Evolutionary conservation across 2,797 vertebrate species (phyloP).

Genomic region (Cottoperca gobio): DNA sequence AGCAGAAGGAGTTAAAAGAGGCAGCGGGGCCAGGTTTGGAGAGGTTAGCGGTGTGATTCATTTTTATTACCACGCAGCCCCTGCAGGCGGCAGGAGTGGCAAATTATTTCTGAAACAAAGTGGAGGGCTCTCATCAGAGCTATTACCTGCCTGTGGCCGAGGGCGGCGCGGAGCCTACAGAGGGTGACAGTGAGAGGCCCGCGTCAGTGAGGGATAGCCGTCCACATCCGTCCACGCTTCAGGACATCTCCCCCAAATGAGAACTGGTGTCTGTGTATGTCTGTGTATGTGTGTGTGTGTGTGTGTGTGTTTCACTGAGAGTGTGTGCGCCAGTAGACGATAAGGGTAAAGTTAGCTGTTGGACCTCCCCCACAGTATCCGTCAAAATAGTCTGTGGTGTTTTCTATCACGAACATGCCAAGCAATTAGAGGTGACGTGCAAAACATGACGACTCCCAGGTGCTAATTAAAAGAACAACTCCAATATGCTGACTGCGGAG

Average conservation of each 20-base stretch:
- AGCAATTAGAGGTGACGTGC: conserved; percentile 85
- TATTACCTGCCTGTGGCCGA: conserved; percentile 87
- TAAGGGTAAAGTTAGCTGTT: conserved; percentile 53
- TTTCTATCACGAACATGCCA: conserved; percentile 78
- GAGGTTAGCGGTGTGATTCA: conserved; percentile 89
- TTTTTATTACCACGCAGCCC: conserved; percentile 87
- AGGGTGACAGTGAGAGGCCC: conserved; percentile 82
- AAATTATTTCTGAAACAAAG: conserved; percentile 93
- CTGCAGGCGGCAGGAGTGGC: conserved; percentile 86
- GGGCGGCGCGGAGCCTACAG: conserved; percentile 77
- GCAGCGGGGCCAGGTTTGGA: conserved; percentile 73
- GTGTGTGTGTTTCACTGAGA: conserved; percentile 1
- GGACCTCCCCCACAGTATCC: conserved; percentile 61
- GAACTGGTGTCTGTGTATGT: conserved; percentile 62
- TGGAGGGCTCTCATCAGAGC: conserved; percentile 89
- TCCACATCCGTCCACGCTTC: conserved; percentile 84
- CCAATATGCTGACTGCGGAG: conserved; percentile 68
- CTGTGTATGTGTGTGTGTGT: conserved; percentile 30
- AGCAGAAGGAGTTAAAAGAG: conserved; percentile 74
- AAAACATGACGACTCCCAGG: conserved; percentile 82
- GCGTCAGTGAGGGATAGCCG: conserved; percentile 85
- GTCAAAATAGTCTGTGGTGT: conserved; percentile 70
- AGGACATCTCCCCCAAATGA: conserved; percentile 84
- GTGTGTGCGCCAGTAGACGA: conserved; percentile 17
- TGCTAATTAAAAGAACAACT: conserved; percentile 86